Conservation (phyloP, 2,888 invertebrate species). For the Mesorhabditis sp. region DNA sequence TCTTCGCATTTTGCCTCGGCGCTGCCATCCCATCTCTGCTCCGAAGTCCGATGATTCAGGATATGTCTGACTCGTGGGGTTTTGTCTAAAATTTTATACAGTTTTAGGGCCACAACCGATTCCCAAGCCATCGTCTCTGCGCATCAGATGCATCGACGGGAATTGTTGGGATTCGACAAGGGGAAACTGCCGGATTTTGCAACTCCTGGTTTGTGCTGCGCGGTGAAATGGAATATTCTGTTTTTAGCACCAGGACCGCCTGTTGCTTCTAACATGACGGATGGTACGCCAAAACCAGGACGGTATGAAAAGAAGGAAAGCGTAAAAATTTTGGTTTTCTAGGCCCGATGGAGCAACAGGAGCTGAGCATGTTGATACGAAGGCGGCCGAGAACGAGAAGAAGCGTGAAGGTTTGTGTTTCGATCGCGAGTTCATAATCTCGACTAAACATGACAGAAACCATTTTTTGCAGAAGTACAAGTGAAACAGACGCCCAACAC, state of each 20-base stretch:
- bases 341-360: constrained; percentile 32
- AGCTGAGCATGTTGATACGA: constrained; percentile 20
- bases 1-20: not conserved
- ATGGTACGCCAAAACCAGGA: no score
- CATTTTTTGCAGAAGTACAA: not conserved
- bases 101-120: not conserved
- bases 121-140: not conserved
- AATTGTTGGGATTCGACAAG: not conserved
- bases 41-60: constrained; percentile 1
- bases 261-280: no score
- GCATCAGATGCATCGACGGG: constrained; percentile 5
- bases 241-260: no score
- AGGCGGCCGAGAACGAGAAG: constrained; percentile 26
- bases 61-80: not conserved
- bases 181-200: no score
- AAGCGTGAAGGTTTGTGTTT: constrained; percentile 8
- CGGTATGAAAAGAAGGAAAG: no score
- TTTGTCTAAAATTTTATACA: not conserved
- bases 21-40: not conserved
- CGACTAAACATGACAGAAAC: not conserved
- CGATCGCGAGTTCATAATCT: not conserved
- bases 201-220: no score
- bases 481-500: not conserved
- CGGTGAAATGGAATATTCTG: no score
- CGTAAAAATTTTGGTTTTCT: constrained; percentile 1